Conservation (phyloP, 2,113 vertebrate species). For the Bubo blakistoni region DNA sequence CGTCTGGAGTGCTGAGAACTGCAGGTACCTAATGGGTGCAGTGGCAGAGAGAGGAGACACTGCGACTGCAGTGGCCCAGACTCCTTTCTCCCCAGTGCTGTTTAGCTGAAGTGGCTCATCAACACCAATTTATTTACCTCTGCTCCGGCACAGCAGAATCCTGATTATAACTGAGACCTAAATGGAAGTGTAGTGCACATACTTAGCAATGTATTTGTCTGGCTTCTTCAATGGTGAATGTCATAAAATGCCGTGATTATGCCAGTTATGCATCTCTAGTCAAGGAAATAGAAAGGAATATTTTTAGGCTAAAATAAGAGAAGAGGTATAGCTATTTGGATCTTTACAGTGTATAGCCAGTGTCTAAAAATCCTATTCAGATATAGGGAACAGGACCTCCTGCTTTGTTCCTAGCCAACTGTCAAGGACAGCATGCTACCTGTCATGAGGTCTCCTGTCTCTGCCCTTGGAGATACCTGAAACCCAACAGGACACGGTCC, state of each 20-base stretch:
- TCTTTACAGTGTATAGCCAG: neutral
- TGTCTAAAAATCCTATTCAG: neutral
- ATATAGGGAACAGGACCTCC: neutral
- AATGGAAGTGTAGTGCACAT: neutral
- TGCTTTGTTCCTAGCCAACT: neutral
- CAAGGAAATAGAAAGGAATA: neutral
- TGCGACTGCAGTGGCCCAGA: neutral
- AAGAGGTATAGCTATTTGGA: neutral
- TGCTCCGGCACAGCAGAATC: neutral
- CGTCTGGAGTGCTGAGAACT: neutral
- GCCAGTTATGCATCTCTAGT: neutral
- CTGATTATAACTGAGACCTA: neutral
- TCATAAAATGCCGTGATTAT: neutral
- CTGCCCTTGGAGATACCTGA: neutral
- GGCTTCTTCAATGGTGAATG: neutral
- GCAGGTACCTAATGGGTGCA: neutral
- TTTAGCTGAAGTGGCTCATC: neutral
- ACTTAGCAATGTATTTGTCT: neutral
- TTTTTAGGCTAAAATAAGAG: neutral
- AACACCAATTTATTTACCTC: neutral
- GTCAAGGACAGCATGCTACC: neutral
- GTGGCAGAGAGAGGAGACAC: neutral
- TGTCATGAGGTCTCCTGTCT: neutral
- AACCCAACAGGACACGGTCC: neutral
- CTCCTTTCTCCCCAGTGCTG: neutral